A percentile compares a stretch with the other conserved stretches of the same genome.
Conservation (phyloP, 2,888 invertebrate species). For the Tenthredo mesomela region DNA sequence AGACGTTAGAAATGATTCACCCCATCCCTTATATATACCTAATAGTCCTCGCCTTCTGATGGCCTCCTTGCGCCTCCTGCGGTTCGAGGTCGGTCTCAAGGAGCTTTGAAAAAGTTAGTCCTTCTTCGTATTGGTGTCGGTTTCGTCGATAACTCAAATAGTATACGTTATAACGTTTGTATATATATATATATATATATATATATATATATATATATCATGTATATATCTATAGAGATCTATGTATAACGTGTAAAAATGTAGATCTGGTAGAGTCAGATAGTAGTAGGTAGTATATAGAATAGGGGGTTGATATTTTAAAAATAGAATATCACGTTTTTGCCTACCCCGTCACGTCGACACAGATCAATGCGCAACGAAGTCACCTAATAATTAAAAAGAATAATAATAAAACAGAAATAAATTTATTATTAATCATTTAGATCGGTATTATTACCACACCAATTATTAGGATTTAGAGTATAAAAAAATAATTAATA, state of each 20-base stretch:
- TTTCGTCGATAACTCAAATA: neutral
- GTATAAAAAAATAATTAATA: too few species aligned
- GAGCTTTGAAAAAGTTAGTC: neutral
- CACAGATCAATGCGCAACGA: slow-evolving; percentile 10
- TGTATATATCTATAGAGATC: neutral
- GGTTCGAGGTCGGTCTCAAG: neutral
- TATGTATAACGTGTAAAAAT: neutral
- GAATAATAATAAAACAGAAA: neutral
- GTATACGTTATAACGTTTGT: too few species aligned
- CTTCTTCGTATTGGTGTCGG: neutral
- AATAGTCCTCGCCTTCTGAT: neutral
- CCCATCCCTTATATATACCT: neutral
- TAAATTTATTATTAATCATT: neutral
- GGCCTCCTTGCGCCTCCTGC: neutral
- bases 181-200: too few species aligned
- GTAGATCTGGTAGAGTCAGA: neutral
- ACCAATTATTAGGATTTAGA: too few species aligned
- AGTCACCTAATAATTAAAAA: neutral
- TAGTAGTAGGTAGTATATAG: neutral
- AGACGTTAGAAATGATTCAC: neutral
- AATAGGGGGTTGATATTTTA: slow-evolving; percentile 35
- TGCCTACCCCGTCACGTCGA: neutral
- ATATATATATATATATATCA: neutral
- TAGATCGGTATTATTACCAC: neutral
- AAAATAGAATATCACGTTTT: slow-evolving; percentile 15